Evolutionary conservation across 2,113 vertebrate genomes (phyloP).

Genomic region (Carassius gibelio): DNA sequence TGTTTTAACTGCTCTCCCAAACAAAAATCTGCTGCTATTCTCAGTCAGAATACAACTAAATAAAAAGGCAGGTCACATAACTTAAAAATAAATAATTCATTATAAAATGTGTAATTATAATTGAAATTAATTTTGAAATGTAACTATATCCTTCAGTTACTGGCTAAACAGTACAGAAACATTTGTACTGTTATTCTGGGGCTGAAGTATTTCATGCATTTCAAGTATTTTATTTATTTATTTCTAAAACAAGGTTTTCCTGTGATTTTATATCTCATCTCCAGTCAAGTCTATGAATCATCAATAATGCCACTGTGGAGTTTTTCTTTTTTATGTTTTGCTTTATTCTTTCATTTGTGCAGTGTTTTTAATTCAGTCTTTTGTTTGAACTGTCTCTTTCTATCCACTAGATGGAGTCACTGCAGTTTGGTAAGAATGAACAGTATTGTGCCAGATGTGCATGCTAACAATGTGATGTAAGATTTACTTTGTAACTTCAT

Average conservation of each 20-base stretch:
- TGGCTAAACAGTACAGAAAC: too few relatives aligned
- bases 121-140: not conserved
- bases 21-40: not conserved
- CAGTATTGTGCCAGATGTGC: not conserved
- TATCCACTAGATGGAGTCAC: conserved; percentile 65
- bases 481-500: not conserved
- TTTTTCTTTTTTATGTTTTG: not conserved
- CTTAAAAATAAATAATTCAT: not conserved
- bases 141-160: too few relatives aligned
- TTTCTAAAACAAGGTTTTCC: not conserved
- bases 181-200: not conserved
- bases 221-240: not conserved
- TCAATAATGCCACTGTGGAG: not conserved
- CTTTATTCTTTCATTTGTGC: not conserved
- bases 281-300: not conserved
- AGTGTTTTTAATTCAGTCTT: not conserved
- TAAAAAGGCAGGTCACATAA: not conserved
- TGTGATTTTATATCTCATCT: not conserved
- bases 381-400: not conserved
- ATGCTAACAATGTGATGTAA: not conserved
- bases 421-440: conserved; percentile 19
- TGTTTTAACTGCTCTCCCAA: not conserved
- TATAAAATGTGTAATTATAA: not conserved
- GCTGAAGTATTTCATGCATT: not conserved
- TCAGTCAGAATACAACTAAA: not conserved